These are phyloP conservation scores for Keiferia lycopersicella DNA, from an alignment of 2,888 invertebrate genomes.

Conservation along the genomic window DNA sequence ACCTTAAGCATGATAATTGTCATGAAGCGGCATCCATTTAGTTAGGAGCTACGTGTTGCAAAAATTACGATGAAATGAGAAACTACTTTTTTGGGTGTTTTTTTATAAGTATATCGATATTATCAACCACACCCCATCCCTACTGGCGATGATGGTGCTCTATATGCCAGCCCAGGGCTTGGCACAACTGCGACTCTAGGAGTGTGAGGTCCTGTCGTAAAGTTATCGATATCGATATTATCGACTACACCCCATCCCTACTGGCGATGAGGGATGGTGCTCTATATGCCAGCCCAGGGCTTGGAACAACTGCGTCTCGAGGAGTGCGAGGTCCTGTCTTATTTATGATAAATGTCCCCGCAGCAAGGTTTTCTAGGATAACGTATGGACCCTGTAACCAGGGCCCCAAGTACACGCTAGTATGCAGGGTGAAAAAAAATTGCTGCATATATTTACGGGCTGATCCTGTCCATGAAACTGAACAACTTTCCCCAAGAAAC, in stretches of 20 bases:
- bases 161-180: background rate
- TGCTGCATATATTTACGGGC: too few relatives aligned
- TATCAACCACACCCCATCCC: background rate
- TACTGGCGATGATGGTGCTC: background rate
- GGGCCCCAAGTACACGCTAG: too few relatives aligned
- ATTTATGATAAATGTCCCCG: background rate
- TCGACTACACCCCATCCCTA: background rate
- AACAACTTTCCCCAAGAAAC: too few relatives aligned
- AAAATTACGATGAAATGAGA: too few relatives aligned
- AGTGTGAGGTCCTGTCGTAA: constrained; percentile 1
- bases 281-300: background rate
- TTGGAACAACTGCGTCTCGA: constrained; percentile 16
- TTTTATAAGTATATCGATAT: constrained; percentile 19
- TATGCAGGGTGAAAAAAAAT: too few relatives aligned
- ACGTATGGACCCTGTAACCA: background rate
- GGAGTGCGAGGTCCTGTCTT: background rate
- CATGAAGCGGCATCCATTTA: too few relatives aligned
- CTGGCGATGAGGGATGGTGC: constrained; percentile 1
- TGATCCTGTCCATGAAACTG: too few relatives aligned
- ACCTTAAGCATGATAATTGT: too few relatives aligned
- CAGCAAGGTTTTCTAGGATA: background rate
- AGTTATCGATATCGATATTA: constrained; percentile 13
- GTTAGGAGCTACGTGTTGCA: too few relatives aligned
- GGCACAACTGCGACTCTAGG: constrained; percentile 7
- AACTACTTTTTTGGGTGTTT: too few relatives aligned